A percentile compares a stretch with the other conserved stretches of the same genome.
Evolutionary conservation across 2,888 invertebrate genomes (phyloP).

Genomic region (Rhyacophila evoluta): DNA sequence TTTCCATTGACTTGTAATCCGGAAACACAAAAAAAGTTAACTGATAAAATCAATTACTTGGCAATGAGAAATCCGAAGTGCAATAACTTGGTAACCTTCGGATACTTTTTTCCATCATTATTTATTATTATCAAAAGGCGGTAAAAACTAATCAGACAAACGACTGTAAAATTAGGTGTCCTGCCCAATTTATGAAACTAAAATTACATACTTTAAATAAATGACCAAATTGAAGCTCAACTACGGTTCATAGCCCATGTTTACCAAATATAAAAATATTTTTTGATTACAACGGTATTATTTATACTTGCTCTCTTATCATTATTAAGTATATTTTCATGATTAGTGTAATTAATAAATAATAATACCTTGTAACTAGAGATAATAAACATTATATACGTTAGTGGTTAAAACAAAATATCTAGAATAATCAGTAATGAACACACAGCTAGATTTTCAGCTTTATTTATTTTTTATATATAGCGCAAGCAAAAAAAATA

Average conservation of each 20-base stretch:
- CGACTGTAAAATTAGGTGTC: not conserved
- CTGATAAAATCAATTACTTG: not conserved
- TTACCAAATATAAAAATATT: not conserved
- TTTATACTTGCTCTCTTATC: too few relatives aligned
- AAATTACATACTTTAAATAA: not conserved
- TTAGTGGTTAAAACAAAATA: too few relatives aligned
- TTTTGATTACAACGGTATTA: not conserved
- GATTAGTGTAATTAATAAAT: too few relatives aligned
- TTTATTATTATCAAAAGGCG: not conserved
- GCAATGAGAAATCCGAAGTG: not conserved
- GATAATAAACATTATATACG: too few relatives aligned
- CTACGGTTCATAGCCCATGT: not conserved
- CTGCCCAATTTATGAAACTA: not conserved
- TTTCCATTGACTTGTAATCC: not conserved
- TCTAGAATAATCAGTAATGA: too few relatives aligned
- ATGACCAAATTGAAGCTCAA: not conserved
- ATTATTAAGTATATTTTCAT: too few relatives aligned
- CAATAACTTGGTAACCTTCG: slow-evolving; percentile 16
- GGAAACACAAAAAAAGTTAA: not conserved
- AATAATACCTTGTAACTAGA: too few relatives aligned
- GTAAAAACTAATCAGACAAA: not conserved
- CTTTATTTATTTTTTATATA: too few relatives aligned
- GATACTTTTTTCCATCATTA: not conserved
- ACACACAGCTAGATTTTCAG: too few relatives aligned
- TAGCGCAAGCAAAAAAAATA: too few relatives aligned